A percentile compares a stretch with the other conserved stretches of the same genome.
Conservation (phyloP, 1,140 invertebrate species). For the Thalassaphorura encarpata region DNA sequence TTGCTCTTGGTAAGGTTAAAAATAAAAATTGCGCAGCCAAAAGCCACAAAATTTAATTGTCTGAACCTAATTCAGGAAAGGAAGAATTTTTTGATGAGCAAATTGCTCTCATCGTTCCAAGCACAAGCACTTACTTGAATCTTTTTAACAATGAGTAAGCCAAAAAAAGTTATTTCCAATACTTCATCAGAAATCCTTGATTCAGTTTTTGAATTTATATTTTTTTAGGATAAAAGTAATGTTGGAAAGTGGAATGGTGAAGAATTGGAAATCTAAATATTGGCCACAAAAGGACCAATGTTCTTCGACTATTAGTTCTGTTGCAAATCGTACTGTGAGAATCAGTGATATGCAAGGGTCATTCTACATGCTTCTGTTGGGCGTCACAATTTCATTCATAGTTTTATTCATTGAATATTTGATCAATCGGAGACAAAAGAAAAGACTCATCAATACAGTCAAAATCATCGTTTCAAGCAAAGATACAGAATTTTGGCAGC, state of each 20-base stretch:
- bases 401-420: slow-evolving; percentile 18
- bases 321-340: background rate
- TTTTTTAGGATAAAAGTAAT: slow-evolving; percentile 54
- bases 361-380: slow-evolving; percentile 24
- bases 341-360: slow-evolving; percentile 31
- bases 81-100: slow-evolving; percentile 71
- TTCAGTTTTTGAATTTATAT: slow-evolving; percentile 8
- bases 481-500: slow-evolving; percentile 14
- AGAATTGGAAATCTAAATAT: slow-evolving; percentile 67
- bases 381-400: slow-evolving; percentile 10
- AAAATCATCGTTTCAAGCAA: slow-evolving; percentile 21
- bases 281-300: slow-evolving; percentile 70
- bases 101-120: slow-evolving; percentile 60
- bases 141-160: slow-evolving; percentile 50
- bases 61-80: slow-evolving; percentile 39
- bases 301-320: slow-evolving; percentile 34
- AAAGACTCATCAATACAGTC: slow-evolving; percentile 21
- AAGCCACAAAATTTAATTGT: background rate
- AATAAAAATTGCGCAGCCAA: slow-evolving; percentile 6
- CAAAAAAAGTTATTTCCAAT: slow-evolving; percentile 5
- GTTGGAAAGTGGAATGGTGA: slow-evolving; percentile 71
- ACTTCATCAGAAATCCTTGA: slow-evolving; percentile 4
- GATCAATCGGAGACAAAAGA: slow-evolving; percentile 3
- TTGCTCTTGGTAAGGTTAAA: slow-evolving; percentile 49
- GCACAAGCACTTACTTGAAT: slow-evolving; percentile 60